These are phyloP conservation scores for Aethes cnicana DNA, from an alignment of 2,888 invertebrate genomes.

Conservation along the genomic window DNA sequence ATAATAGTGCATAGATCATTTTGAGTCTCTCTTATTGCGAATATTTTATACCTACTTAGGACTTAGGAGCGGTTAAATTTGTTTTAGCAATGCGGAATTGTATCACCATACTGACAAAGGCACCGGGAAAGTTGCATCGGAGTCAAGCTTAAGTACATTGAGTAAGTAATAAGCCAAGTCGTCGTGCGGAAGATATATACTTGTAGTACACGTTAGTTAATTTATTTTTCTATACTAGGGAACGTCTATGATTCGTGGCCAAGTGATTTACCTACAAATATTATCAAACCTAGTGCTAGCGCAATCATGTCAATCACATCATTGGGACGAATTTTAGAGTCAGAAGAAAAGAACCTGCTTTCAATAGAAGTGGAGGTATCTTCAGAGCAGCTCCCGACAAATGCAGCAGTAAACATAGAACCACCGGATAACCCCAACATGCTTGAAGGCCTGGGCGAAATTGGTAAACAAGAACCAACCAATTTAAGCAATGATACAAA, in stretches of 20 bases:
- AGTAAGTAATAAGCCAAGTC: too few species aligned
- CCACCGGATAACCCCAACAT: background rate
- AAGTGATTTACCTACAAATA: conserved; percentile 40
- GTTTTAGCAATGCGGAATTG: too few species aligned
- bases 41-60: too few species aligned
- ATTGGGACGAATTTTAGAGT: conserved; percentile 60
- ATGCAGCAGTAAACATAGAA: background rate
- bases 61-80: too few species aligned
- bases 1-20: too few species aligned
- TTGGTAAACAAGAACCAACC: too few species aligned
- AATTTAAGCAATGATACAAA: too few species aligned
- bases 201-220: conserved; percentile 2
- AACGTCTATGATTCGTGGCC: conserved; percentile 70
- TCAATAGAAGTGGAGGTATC: conserved; percentile 1
- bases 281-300: conserved; percentile 52
- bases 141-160: too few species aligned
- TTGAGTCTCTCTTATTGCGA: too few species aligned
- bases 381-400: background rate
- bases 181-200: background rate
- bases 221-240: conserved; percentile 43
- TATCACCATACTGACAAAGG: too few species aligned
- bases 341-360: conserved; percentile 45
- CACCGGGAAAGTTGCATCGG: too few species aligned
- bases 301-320: conserved; percentile 63
- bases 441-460: too few species aligned